Conservation (phyloP, 2,113 vertebrate genomes). For the Grantiella picta region DNA sequence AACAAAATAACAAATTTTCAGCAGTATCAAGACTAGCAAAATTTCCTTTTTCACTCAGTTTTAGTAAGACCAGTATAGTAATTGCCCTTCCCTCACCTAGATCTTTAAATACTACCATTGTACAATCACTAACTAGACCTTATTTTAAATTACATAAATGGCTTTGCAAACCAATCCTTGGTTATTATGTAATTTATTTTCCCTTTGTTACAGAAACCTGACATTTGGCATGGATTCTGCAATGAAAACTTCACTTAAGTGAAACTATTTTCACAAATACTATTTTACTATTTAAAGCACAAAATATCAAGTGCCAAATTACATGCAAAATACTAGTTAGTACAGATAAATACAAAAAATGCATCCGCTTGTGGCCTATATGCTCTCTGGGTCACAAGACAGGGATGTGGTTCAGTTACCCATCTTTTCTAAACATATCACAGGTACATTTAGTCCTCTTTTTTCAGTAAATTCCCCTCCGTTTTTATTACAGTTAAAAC, state of each 20-base stretch:
- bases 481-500: background rate
- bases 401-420: background rate
- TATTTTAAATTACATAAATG: background rate
- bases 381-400: background rate
- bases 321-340: background rate
- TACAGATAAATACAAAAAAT: background rate
- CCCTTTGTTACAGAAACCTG: constrained; percentile 38
- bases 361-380: background rate
- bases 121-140: background rate
- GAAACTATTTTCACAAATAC: background rate
- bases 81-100: background rate
- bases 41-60: background rate
- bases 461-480: background rate
- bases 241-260: background rate
- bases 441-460: background rate
- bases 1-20: background rate
- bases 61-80: background rate
- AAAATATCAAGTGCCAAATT: background rate
- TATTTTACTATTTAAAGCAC: background rate
- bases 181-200: background rate
- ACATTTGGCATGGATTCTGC: background rate
- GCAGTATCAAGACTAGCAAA: background rate
- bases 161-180: background rate
- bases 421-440: background rate
- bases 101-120: background rate